phyloP scores from a whole-genome alignment of 1,140 invertebrate species.

The silkworm (Bombyx mori) region DNA sequence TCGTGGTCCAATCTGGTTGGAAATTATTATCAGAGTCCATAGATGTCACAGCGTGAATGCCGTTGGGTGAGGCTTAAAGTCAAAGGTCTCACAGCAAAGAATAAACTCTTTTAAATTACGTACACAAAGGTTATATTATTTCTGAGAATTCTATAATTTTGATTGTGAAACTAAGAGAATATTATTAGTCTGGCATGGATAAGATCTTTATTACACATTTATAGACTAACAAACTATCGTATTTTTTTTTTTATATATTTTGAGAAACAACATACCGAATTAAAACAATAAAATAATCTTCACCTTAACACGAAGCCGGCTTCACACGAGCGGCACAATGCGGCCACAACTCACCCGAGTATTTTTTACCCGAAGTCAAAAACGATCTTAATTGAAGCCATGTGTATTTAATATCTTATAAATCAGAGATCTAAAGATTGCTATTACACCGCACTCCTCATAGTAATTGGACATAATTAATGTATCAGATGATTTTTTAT shows the following conservation, averaged over 20 bases:
- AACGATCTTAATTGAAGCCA: conserved; percentile 44
- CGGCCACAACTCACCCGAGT: conserved; percentile 18
- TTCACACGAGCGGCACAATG: conserved; percentile 30
- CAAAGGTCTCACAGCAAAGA: too few relatives aligned
- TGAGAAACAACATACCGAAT: too few relatives aligned
- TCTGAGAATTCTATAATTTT: too few relatives aligned
- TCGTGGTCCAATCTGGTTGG: background rate
- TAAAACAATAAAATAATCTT: background rate
- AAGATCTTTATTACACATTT: too few relatives aligned
- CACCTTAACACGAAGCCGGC: conserved; percentile 31
- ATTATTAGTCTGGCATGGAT: too few relatives aligned
- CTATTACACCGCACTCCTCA: conserved; percentile 10
- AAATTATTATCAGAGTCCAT: too few relatives aligned
- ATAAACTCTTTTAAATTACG: background rate
- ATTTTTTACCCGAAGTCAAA: conserved; percentile 23
- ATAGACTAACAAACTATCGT: too few relatives aligned
- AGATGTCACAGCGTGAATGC: too few relatives aligned
- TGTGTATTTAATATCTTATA: conserved; percentile 36
- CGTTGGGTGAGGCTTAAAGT: too few relatives aligned
- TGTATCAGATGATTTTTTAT: background rate
- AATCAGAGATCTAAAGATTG: conserved; percentile 37
- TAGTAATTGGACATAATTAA: conserved; percentile 25
- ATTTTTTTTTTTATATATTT: too few relatives aligned
- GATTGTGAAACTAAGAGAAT: too few relatives aligned
- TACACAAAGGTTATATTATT: background rate